Evolutionary conservation across 2,888 invertebrate species (phyloP).

Genomic region (Idaea dimidiata): DNA sequence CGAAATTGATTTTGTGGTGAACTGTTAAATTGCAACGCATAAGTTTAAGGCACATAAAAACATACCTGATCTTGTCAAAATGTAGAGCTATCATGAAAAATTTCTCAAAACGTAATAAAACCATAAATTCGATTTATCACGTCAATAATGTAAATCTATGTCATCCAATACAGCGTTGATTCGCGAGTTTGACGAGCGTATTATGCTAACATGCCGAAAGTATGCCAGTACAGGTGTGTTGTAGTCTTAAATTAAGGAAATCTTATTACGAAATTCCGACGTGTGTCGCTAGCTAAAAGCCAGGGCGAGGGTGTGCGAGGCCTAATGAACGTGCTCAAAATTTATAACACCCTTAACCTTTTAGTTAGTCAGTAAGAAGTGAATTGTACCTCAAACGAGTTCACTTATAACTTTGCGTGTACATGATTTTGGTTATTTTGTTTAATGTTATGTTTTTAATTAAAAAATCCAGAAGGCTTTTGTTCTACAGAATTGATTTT

Average conservation of each 20-base stretch:
- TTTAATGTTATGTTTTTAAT: not conserved
- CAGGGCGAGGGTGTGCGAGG: constrained; percentile 53
- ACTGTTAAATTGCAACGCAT: not conserved
- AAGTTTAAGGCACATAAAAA: not conserved
- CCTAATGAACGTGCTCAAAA: constrained; percentile 76
- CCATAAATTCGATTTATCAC: constrained; percentile 28
- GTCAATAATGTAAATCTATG: constrained; percentile 48
- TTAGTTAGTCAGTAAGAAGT: constrained; percentile 60
- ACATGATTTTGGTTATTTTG: constrained; percentile 8
- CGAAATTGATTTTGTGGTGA: not conserved
- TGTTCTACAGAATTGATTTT: no score
- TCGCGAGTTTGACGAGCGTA: constrained; percentile 35
- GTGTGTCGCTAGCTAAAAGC: constrained; percentile 72
- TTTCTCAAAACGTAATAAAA: not conserved
- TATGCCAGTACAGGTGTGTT: constrained; percentile 28
- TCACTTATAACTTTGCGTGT: constrained; percentile 35
- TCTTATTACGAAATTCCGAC: constrained; percentile 78
- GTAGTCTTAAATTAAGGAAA: constrained; percentile 74
- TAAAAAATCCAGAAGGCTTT: not conserved
- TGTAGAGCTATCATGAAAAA: not conserved
- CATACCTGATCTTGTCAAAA: not conserved
- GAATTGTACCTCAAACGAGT: constrained; percentile 55
- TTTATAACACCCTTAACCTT: constrained; percentile 74
- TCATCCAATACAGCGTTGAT: constrained; percentile 34
- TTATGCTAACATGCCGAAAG: constrained; percentile 9